A percentile compares a stretch with the other conserved stretches of the same genome.
Conservation (phyloP, 2,797 vertebrate species). For the Eulemur mongoz region DNA sequence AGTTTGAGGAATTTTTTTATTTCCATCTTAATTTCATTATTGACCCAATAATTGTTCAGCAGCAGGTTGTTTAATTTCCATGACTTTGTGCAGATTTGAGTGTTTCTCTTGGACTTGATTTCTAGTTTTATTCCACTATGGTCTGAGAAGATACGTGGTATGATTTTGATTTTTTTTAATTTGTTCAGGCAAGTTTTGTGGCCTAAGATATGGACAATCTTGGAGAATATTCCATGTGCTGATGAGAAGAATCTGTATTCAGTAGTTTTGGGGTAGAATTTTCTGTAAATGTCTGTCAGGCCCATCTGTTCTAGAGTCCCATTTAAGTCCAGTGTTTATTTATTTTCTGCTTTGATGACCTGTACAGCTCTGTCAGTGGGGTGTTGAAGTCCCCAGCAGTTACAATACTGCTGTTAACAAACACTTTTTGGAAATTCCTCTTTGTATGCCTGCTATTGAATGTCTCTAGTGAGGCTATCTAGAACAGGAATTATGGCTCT, state of each 20-base stretch:
- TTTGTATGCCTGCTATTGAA: neutral
- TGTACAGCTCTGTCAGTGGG: neutral
- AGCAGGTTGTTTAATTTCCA: neutral
- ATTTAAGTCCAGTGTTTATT: neutral
- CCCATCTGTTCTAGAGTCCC: neutral
- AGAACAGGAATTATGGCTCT: neutral
- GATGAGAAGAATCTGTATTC: neutral
- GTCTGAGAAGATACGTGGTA: neutral
- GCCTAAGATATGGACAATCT: neutral
- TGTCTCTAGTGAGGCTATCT: neutral
- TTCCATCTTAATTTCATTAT: neutral
- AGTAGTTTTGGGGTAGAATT: neutral
- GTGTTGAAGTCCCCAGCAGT: neutral
- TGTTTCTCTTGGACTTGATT: neutral
- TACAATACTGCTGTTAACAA: neutral
- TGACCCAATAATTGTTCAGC: neutral
- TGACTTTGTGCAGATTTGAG: neutral
- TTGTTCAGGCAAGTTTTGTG: neutral
- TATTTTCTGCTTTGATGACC: neutral
- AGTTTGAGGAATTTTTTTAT: neutral
- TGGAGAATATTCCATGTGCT: neutral
- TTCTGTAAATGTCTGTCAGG: neutral
- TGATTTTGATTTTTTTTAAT: neutral
- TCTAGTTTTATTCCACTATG: neutral
- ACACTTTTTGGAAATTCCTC: neutral